Evolutionary conservation across 2,888 invertebrate species (phyloP), one percentile per base, ranked within the genome.

Genomic region (Drosophila anomalata): DNA sequence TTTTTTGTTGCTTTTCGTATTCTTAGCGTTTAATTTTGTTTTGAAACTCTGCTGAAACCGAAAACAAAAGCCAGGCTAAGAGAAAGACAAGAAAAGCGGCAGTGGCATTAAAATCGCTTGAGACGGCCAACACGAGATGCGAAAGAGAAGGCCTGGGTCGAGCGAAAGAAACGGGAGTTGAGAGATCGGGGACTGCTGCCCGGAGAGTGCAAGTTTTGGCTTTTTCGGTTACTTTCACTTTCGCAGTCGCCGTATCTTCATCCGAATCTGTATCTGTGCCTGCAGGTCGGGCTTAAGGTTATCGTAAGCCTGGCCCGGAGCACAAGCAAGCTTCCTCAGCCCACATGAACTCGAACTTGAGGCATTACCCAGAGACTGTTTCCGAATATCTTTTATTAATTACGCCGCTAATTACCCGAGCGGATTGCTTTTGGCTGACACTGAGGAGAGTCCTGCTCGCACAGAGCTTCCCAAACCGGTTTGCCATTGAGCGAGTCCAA

Each of bases 161-260:
- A 12, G 31, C 3, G 31, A 33, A 33, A 11, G 31, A 42, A 52
- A 58, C 7, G 47, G 48, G 48, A 50, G 65, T 51, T 52, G 61
- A 47, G 42, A 59, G 50, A 63, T 51, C 56, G 57, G 50, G 54
- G 62, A 33, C 11, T 36, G 36, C 36, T 36, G 36, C n/a, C 36
- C 36, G n/a, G 9, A 20, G 36, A 73, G 71, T 80, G 76, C 71
- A 77, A 82, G 74, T 80, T 72, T 29, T 29, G 29, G 29, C 29
- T 29, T 29, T 73, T 73, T 78, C 55, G 86, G 72, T 57, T 67
- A 80, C 82, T 82, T 82, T 82, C 82, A 86, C 82, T 86, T 82
- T 82, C 80, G 77, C 73, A 71, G 54, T 31, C 46, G 41, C 53
- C 42, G 62, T 58, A 51, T 47, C 24, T 50, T 47, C 39, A 59